phyloP scores from a whole-genome alignment of 2,797 vertebrate species.

The Galagoides demidoff region DNA sequence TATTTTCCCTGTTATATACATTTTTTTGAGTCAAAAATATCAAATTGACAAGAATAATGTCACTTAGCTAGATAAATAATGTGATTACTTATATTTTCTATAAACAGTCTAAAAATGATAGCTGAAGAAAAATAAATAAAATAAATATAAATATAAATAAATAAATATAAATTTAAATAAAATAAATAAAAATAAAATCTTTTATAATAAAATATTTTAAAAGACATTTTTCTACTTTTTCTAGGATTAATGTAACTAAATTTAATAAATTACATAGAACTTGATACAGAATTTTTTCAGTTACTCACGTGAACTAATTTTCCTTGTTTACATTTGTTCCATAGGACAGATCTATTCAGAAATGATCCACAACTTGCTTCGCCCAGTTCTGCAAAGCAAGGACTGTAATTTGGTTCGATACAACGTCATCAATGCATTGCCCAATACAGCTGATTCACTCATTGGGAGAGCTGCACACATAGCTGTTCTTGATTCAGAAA shows the following conservation, averaged over 20 bases:
- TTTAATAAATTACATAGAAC: conserved; percentile 43
- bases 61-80: conserved; percentile 6
- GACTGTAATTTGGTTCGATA: conserved; percentile 98
- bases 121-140: conserved; percentile 52
- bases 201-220: conserved; percentile 47
- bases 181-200: conserved; percentile 55
- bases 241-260: conserved; percentile 50
- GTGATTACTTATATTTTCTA: conserved; percentile 33
- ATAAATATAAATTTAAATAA: too few species aligned
- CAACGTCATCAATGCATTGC: conserved; percentile 97
- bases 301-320: conserved; percentile 46
- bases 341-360: conserved; percentile 98
- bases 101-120: conserved; percentile 41
- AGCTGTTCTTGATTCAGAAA: conserved; percentile 99
- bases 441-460: conserved; percentile 98
- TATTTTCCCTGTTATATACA: background rate
- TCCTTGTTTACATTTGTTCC: conserved; percentile 68
- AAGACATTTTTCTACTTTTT: conserved; percentile 34
- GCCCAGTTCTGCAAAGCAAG: conserved; percentile 97
- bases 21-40: conserved; percentile 64
- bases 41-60: conserved; percentile 7
- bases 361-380: conserved; percentile 99
- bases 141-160: too few species aligned
- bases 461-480: conserved; percentile 99
- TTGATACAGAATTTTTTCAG: conserved; percentile 2